Conservation (phyloP, 2,888 invertebrate species). For the Aspidapion aeneum region DNA sequence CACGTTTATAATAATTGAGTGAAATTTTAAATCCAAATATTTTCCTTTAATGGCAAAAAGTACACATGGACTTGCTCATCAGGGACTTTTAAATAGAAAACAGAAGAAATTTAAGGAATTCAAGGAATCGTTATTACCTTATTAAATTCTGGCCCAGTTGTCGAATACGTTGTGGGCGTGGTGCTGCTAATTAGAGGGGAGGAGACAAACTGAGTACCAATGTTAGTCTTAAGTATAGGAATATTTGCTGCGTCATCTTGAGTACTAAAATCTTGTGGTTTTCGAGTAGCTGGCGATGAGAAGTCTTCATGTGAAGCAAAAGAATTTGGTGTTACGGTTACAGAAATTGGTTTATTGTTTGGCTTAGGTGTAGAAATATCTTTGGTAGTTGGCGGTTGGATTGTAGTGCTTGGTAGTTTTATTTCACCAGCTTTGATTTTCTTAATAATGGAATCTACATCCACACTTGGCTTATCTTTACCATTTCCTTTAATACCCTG, state of each 20-base stretch:
- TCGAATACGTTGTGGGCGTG: conserved; percentile 21
- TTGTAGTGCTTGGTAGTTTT: conserved; percentile 58
- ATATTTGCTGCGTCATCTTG: conserved; percentile 29
- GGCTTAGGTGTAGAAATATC: conserved; percentile 16
- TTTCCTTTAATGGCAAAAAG: too few relatives aligned
- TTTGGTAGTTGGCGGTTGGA: conserved; percentile 19
- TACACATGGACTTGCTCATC: too few relatives aligned
- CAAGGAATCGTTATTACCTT: too few relatives aligned
- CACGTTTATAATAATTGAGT: too few relatives aligned
- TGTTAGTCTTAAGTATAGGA: conserved; percentile 36
- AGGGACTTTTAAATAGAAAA: too few relatives aligned
- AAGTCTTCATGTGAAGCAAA: conserved; percentile 32
- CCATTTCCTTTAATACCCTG: conserved; percentile 79
- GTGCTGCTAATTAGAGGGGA: conserved; percentile 35
- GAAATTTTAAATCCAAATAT: too few relatives aligned
- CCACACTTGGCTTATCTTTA: conserved; percentile 66
- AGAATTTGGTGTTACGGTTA: conserved; percentile 43
- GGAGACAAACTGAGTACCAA: conserved; percentile 35
- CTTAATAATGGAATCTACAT: conserved; percentile 76
- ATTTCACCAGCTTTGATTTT: conserved; percentile 80
- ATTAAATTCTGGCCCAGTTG: not conserved
- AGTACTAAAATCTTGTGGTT: conserved; percentile 12
- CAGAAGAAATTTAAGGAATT: too few relatives aligned
- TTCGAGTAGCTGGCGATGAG: conserved; percentile 9
- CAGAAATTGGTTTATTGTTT: conserved; percentile 26